These are phyloP conservation scores for Hedychridium roseum DNA, from an alignment of 2,888 invertebrate genomes.

Conservation along the genomic window DNA sequence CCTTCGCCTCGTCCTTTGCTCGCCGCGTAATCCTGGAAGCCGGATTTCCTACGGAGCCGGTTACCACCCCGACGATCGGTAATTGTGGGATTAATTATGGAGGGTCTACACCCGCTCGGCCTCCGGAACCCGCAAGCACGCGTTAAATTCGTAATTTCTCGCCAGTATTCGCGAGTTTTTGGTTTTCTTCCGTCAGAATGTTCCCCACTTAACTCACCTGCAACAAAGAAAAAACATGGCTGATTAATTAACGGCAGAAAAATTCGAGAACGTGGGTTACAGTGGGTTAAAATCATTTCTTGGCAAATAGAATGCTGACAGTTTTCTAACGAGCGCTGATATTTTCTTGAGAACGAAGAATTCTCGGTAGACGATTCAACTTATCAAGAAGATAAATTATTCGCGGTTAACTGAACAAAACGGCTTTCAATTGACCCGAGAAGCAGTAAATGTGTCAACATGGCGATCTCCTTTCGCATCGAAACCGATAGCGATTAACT, in stretches of 20 bases:
- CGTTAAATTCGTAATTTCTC: conserved; percentile 44
- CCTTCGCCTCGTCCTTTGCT: conserved; percentile 23
- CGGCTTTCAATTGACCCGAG: too few species aligned
- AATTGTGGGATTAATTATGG: conserved; percentile 56
- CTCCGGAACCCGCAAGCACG: conserved; percentile 14
- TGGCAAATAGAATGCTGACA: too few species aligned
- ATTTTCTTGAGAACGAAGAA: too few species aligned
- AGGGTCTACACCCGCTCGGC: conserved; percentile 28
- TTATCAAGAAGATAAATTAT: too few species aligned
- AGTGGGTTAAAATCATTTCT: too few species aligned
- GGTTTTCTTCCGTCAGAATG: conserved; percentile 5
- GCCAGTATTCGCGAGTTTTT: conserved; percentile 29
- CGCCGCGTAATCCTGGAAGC: conserved; percentile 37
- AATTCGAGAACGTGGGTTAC: not conserved
- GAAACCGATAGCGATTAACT: too few species aligned
- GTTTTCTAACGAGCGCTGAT: too few species aligned
- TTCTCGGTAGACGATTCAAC: too few species aligned
- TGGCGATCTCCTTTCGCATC: too few species aligned
- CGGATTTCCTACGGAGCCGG: conserved; percentile 27
- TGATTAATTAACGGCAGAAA: too few species aligned
- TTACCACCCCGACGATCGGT: conserved; percentile 39
- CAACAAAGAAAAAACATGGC: conserved; percentile 36
- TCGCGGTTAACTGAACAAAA: too few species aligned
- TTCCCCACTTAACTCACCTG: conserved; percentile 47
- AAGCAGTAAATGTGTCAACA: too few species aligned